Evolutionary conservation across 2,888 invertebrate genomes (phyloP), one percentile per base, ranked within the genome.

Genomic region (Drosophila birchii): DNA sequence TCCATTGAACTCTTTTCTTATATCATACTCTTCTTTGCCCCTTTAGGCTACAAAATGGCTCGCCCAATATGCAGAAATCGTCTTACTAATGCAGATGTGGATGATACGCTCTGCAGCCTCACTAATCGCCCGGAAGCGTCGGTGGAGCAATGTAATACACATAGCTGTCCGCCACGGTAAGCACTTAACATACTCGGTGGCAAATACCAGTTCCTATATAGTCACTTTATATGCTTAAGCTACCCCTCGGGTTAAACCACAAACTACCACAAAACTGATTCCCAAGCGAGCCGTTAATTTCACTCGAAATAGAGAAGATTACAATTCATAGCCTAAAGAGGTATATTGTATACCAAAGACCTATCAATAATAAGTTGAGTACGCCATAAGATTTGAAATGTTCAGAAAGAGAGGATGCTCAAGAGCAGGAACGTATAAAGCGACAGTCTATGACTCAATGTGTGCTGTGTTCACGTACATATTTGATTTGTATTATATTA

Each of bases 91-190:
- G 95, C 95, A 26, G 96, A 96, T 90, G 96, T 96, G 38, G 96
- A 96, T 41, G 96, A 96, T 89, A 94, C 95, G 81, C 94, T 97
- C 26, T 98, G 98, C 92, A 96, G 96, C 92, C 95, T 95, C 16
- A 95, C 95, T 56, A 95, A 95, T 90, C 96, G 96, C 88, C 98
- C 97, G 0, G 95, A 96, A 77, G 95, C 96, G 20, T 94, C 96
- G 58, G 95, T 97, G 49, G 95, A 96, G 41, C 94, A 96, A 78
- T 98, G 98, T 92, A 97, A 98, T 93, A 95, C 95, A 47, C 97
- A 96, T 91, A 96, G 95, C 53, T 98, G 97, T 92, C 96, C 96
- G 34, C 96, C 96, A 82, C 97, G 96, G 97, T 97, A 94, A 96
- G 96, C 94, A 84, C 69, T 55, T 23, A 16, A n/a, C n/a, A 34